phyloP scores from a whole-genome alignment of 2,797 vertebrate genomes.

The Leucoraja ocellata region DNA sequence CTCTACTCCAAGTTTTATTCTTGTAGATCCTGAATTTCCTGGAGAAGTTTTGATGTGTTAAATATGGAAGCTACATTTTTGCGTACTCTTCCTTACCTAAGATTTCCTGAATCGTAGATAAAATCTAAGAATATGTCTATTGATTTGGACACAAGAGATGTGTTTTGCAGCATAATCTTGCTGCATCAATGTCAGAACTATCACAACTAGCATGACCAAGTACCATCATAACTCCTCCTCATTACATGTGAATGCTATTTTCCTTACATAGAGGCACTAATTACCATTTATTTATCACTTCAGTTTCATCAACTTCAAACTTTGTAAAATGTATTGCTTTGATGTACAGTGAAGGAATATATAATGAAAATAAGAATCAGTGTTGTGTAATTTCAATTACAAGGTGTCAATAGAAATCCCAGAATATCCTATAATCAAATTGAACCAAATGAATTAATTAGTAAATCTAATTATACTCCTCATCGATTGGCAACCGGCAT shows the following conservation, averaged over 20 bases:
- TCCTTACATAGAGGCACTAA: neutral
- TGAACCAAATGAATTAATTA: neutral
- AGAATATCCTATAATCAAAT: neutral
- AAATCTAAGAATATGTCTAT: neutral
- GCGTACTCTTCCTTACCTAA: neutral
- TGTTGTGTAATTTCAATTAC: neutral
- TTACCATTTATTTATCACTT: neutral
- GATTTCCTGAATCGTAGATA: neutral
- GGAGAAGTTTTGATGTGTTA: neutral
- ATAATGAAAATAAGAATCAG: neutral
- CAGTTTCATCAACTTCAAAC: neutral
- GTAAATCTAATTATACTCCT: neutral
- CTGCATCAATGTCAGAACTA: neutral
- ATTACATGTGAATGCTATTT: neutral
- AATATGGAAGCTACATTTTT: neutral
- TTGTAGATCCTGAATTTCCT: neutral
- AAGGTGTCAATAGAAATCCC: neutral
- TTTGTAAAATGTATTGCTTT: neutral
- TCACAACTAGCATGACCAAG: neutral
- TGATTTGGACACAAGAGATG: neutral
- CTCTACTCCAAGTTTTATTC: too few relatives aligned
- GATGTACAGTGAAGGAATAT: neutral
- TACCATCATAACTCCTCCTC: neutral
- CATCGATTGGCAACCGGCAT: neutral
- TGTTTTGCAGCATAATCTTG: neutral